A percentile compares a stretch with the other conserved stretches of the same genome.
These are phyloP conservation scores for Eledona agricola DNA, from an alignment of 2,888 invertebrate genomes.

Conservation along the genomic window DNA sequence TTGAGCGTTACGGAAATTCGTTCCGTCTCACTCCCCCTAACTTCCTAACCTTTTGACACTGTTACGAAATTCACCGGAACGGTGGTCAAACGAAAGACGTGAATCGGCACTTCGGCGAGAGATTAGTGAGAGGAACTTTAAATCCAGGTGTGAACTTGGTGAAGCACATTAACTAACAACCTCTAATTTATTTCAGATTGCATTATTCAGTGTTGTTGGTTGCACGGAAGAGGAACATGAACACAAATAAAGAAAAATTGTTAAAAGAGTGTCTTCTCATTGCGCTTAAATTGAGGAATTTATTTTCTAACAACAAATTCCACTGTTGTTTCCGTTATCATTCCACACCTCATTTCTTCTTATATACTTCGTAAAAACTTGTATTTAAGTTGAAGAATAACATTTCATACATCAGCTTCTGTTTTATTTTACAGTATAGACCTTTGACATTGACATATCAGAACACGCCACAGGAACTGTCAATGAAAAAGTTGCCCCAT, in stretches of 20 bases:
- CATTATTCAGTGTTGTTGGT: not conserved
- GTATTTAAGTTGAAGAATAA: too few relatives aligned
- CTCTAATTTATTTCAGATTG: not conserved
- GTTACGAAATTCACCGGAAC: conserved; percentile 31
- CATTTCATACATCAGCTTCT: too few relatives aligned
- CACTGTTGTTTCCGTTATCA: too few relatives aligned
- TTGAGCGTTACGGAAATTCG: not conserved
- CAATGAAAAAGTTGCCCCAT: too few relatives aligned
- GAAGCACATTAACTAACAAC: conserved; percentile 24
- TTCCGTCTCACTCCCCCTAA: conserved; percentile 4
- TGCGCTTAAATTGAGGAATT: too few relatives aligned
- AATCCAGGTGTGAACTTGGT: conserved; percentile 55
- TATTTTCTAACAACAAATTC: too few relatives aligned
- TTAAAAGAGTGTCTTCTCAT: too few relatives aligned
- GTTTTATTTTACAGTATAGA: too few relatives aligned
- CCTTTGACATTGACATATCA: too few relatives aligned
- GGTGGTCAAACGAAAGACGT: conserved; percentile 46
- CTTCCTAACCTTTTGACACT: conserved; percentile 2
- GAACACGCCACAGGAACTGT: too few relatives aligned
- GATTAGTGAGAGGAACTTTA: conserved; percentile 49
- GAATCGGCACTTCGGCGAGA: conserved; percentile 49
- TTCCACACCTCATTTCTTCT: too few relatives aligned
- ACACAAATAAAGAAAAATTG: conserved; percentile 1
- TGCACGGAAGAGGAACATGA: conserved; percentile 3
- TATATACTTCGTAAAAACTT: too few relatives aligned